Conservation (phyloP, 2,113 vertebrate species). For the Pagrus major region DNA sequence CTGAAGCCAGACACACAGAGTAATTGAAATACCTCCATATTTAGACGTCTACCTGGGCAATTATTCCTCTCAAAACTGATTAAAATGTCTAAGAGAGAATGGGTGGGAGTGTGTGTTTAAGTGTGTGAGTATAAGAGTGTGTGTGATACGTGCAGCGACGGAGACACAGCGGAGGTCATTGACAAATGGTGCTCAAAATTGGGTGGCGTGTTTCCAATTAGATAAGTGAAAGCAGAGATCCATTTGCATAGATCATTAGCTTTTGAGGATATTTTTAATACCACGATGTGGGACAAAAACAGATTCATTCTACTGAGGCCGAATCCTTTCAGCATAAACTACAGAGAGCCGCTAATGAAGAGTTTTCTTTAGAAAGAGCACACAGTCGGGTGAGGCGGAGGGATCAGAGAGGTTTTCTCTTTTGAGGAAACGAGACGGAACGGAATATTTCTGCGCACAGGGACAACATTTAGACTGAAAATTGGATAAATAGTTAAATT, state of each 20-base stretch:
- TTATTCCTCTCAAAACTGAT: conserved; percentile 82
- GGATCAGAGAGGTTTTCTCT: conserved; percentile 23
- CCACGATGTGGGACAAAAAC: conserved; percentile 55
- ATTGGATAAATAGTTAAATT: background rate
- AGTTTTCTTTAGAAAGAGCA: conserved; percentile 18
- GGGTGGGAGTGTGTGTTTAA: background rate
- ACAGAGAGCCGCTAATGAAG: conserved; percentile 36
- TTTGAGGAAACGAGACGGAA: background rate
- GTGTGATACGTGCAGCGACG: conserved; percentile 22
- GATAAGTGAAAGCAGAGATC: conserved; percentile 65
- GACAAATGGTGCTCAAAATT: conserved; percentile 79
- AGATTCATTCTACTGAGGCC: conserved; percentile 37
- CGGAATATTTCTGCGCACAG: background rate
- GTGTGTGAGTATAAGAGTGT: conserved; percentile 18
- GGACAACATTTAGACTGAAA: background rate
- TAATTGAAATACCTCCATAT: conserved; percentile 84
- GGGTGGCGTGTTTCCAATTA: conserved; percentile 78
- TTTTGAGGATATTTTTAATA: conserved; percentile 80
- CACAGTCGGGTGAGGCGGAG: background rate
- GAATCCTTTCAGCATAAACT: conserved; percentile 28
- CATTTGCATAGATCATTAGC: conserved; percentile 80
- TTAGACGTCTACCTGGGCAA: conserved; percentile 81
- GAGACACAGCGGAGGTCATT: conserved; percentile 73
- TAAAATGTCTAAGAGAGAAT: conserved; percentile 73
- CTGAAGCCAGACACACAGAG: conserved; percentile 71